Evolutionary conservation across 2,888 invertebrate genomes (phyloP).

Genomic region (Girardia tigrina): DNA sequence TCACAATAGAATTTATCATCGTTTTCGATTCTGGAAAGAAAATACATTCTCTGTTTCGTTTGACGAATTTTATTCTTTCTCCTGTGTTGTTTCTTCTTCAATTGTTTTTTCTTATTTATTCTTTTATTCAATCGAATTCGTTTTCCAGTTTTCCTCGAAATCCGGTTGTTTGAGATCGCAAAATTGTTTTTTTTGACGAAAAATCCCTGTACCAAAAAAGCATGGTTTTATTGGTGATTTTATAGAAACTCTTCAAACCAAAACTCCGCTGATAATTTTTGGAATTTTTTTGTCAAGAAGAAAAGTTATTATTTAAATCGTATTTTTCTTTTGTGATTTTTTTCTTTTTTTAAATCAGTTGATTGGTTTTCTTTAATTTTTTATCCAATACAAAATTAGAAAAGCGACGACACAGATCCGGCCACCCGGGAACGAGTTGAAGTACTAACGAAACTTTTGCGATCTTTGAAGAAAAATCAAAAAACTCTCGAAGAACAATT

Average conservation of each 20-base stretch:
- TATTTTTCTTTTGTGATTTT: background rate
- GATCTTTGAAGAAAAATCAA: background rate
- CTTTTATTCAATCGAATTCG: too few relatives aligned
- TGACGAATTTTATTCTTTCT: background rate
- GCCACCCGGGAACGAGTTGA: slow-evolving; percentile 4
- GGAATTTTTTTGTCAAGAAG: too few relatives aligned
- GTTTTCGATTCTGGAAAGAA: background rate
- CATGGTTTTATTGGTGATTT: too few relatives aligned
- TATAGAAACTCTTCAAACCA: too few relatives aligned
- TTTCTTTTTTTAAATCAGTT: background rate
- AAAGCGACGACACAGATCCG: background rate
- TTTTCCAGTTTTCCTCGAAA: too few relatives aligned
- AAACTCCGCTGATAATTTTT: too few relatives aligned
- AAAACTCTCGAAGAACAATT: slow-evolving; percentile 2
- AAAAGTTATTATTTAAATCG: too few relatives aligned
- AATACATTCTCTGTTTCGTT: background rate
- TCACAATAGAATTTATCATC: background rate
- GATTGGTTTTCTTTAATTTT: background rate
- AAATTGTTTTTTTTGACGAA: too few relatives aligned
- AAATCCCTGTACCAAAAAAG: too few relatives aligned
- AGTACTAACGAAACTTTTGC: background rate
- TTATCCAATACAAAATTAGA: background rate
- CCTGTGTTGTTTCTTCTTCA: background rate
- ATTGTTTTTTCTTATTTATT: background rate
- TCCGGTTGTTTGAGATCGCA: too few relatives aligned